Base-by-base conservation (phyloP, 2,888 invertebrate genomes). In the Polymixis flavicincta region DNA sequence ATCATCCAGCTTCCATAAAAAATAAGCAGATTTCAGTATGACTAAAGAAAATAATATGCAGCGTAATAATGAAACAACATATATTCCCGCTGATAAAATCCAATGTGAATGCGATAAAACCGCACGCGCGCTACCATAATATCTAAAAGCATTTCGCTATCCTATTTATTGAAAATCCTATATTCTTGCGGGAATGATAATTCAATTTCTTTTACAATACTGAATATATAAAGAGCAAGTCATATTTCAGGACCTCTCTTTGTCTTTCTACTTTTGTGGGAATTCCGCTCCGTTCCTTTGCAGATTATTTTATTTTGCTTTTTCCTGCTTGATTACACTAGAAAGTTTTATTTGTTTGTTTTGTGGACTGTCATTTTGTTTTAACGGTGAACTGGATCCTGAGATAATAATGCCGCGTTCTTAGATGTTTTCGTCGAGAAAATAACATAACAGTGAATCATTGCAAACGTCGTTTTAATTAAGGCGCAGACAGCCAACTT, bases 161-260 rank as follows among this genome's bases (percentile, higher is more conserved):
- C 76, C 73, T 83, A 83, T 81, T 79, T 83, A 85, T 84, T 85
- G 83, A 83, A 83, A 83, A 79, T 74, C 85, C 79, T 76, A 76
- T 79, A 85, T 85, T 85, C 76, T 79, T 85, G 76, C 69, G 83
- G 71, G 79, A 79, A 84, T 83, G 71, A 83, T 85, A 84, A 84
- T 84, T 84, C 86, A 83, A 83, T 84, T 84, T 76, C 80, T 83
- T 85, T 74, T 79, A 82, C 76, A 82, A 79, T 79, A 85, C 83
- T 63, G 86, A 85, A 85, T 80, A 79, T 80, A 83, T 79, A 79
- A 85, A 85, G 74, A 79, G 83, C 83, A 74, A 84, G 80, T 85
- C 86, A 84, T 80, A 80, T 83, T 83, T 84, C 76, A 84, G 73
- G 83, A 79, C 64, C 55, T 70, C 74, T 70, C 86, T 80, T 84